phyloP scores from a whole-genome alignment of 1,140 invertebrate species.

The Bradysia coprophila region DNA sequence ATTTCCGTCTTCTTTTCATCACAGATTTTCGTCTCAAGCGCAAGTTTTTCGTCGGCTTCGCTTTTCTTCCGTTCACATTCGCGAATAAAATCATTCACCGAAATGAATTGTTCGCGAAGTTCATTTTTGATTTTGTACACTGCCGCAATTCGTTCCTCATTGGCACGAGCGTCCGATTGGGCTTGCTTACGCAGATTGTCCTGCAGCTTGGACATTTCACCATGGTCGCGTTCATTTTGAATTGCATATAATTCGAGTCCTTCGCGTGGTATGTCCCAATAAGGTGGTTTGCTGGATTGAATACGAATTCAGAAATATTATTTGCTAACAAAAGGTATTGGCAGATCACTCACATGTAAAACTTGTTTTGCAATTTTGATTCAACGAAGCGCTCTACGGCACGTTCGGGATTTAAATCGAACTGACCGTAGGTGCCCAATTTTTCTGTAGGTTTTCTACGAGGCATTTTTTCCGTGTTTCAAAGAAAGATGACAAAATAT shows the following conservation, averaged over 20 bases:
- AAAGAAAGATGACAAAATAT: no score
- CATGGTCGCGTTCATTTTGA: constrained; percentile 16
- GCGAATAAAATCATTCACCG: constrained; percentile 20
- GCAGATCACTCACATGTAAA: constrained; percentile 15
- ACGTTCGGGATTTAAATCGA: constrained; percentile 18
- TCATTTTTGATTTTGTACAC: constrained; percentile 15
- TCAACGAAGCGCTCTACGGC: constrained; percentile 14
- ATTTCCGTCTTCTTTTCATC: constrained; percentile 10
- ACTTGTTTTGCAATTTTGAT: constrained; percentile 16
- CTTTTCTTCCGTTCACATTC: constrained; percentile 17
- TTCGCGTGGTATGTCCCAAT: constrained; percentile 14
- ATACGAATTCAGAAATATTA: neutral
- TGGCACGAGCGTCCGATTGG: constrained; percentile 10
- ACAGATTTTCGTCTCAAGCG: constrained; percentile 9
- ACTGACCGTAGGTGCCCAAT: constrained; percentile 18
- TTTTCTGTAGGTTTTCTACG: constrained; percentile 18
- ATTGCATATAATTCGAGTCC: constrained; percentile 17
- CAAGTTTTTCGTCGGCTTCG: constrained; percentile 12
- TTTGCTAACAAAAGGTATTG: neutral
- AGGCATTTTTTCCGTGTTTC: constrained; percentile 12
- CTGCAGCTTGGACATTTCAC: constrained; percentile 14
- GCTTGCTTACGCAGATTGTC: constrained; percentile 13
- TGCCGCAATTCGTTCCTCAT: constrained; percentile 11
- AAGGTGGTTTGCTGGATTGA: constrained; percentile 17
- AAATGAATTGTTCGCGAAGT: constrained; percentile 17